phyloP scores from a whole-genome alignment of 2,797 vertebrate species.

The Clarias laeviceps region DNA sequence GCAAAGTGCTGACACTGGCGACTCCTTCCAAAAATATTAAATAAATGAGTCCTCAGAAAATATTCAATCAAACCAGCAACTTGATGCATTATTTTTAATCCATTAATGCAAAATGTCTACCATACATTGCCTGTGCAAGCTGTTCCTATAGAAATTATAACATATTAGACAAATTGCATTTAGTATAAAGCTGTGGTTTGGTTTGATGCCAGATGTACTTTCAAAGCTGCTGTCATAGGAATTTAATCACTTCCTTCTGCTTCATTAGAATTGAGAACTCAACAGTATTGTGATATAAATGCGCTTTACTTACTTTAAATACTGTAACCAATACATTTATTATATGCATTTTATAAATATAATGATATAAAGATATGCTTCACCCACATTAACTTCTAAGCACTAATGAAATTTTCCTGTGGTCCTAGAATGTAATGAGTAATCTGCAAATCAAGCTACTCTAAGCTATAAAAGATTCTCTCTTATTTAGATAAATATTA shows the following conservation, averaged over 20 bases:
- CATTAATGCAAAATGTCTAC: neutral
- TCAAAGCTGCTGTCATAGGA: neutral
- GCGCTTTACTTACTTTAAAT: neutral
- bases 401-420: neutral
- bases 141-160: constrained; percentile 5
- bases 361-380: neutral
- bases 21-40: neutral
- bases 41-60: neutral
- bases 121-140: neutral
- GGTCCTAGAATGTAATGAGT: neutral
- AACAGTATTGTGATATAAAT: neutral
- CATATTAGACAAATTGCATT: neutral
- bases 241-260: neutral
- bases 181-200: neutral
- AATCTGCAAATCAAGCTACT: neutral
- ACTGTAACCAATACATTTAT: neutral
- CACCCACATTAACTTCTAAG: neutral
- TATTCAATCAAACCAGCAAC: neutral
- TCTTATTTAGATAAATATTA: neutral
- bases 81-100: neutral
- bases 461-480: neutral
- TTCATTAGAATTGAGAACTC: neutral
- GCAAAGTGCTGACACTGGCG: neutral
- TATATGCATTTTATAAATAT: neutral
- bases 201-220: neutral